Percentiles rank a stretch among this genome's conserved stretches.
Evolutionary conservation across 2,888 invertebrate species (phyloP).

Genomic region (Griposia aprilina): DNA sequence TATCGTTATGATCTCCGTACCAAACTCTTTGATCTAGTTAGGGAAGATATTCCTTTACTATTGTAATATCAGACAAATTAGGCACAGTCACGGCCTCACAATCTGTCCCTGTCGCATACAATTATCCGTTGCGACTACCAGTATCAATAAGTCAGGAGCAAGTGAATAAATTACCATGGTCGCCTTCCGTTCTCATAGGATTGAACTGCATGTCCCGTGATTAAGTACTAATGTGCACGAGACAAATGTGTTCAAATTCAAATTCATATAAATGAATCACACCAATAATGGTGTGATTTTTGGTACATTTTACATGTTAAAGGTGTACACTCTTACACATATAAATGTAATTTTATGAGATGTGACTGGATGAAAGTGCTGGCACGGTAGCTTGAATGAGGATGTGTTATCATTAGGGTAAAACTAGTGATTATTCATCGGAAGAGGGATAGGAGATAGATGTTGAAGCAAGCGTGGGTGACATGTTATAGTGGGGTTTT

Average conservation of each 20-base stretch:
- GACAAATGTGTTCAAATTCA: slow-evolving; percentile 60
- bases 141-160: slow-evolving; percentile 58
- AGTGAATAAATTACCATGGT: slow-evolving; percentile 58
- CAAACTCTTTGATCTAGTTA: slow-evolving; percentile 23
- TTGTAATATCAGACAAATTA: slow-evolving; percentile 26
- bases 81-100: slow-evolving; percentile 26
- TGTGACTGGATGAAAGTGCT: slow-evolving; percentile 31
- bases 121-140: slow-evolving; percentile 44
- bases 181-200: slow-evolving; percentile 42
- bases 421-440: slow-evolving; percentile 39
- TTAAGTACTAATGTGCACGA: slow-evolving; percentile 54
- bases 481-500: slow-evolving; percentile 15
- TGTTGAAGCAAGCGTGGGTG: not conserved
- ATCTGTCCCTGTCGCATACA: slow-evolving; percentile 53
- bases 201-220: slow-evolving; percentile 51
- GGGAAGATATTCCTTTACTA: slow-evolving; percentile 2
- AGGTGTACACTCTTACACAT: too few species aligned
- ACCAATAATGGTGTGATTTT: too few species aligned
- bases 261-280: too few species aligned
- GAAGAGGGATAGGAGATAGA: not conserved
- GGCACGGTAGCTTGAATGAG: slow-evolving; percentile 20
- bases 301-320: too few species aligned
- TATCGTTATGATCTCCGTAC: not conserved
- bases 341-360: too few species aligned
- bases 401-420: slow-evolving; percentile 41